Conservation (phyloP, 2,888 invertebrate genomes). For the Carterocephalus palaemon region DNA sequence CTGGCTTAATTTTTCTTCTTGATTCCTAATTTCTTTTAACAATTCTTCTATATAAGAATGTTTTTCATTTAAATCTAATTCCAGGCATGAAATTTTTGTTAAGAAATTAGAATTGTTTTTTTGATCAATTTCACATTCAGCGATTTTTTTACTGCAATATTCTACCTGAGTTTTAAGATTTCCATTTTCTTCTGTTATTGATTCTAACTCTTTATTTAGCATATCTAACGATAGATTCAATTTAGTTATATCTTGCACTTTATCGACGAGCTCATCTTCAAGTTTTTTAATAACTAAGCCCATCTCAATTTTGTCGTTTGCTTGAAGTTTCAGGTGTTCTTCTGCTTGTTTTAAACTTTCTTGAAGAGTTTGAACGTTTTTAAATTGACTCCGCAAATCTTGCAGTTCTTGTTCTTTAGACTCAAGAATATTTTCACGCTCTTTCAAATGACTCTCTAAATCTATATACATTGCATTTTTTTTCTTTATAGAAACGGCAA, state of each 20-base stretch:
- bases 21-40: slow-evolving; percentile 49
- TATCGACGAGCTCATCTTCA: slow-evolving; percentile 39
- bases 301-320: slow-evolving; percentile 47
- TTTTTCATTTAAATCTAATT: slow-evolving; percentile 60
- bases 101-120: slow-evolving; percentile 60
- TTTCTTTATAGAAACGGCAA: slow-evolving; percentile 87
- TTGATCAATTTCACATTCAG: slow-evolving; percentile 63
- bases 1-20: slow-evolving; percentile 59
- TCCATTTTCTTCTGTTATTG: slow-evolving; percentile 47
- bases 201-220: slow-evolving; percentile 48
- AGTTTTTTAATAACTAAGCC: slow-evolving; percentile 46
- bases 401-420: slow-evolving; percentile 53
- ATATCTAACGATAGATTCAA: slow-evolving; percentile 45
- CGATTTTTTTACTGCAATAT: slow-evolving; percentile 59
- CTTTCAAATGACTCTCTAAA: slow-evolving; percentile 75
- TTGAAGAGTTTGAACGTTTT: slow-evolving; percentile 56
- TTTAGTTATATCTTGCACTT: slow-evolving; percentile 19
- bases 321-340: slow-evolving; percentile 55
- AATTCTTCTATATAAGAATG: slow-evolving; percentile 57
- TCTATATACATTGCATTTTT: slow-evolving; percentile 82
- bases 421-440: slow-evolving; percentile 55
- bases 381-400: slow-evolving; percentile 54
- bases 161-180: slow-evolving; percentile 52
- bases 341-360: slow-evolving; percentile 63
- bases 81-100: slow-evolving; percentile 60